Base-by-base conservation (phyloP, 2,113 vertebrate species). In the Noctilio leporinus region DNA sequence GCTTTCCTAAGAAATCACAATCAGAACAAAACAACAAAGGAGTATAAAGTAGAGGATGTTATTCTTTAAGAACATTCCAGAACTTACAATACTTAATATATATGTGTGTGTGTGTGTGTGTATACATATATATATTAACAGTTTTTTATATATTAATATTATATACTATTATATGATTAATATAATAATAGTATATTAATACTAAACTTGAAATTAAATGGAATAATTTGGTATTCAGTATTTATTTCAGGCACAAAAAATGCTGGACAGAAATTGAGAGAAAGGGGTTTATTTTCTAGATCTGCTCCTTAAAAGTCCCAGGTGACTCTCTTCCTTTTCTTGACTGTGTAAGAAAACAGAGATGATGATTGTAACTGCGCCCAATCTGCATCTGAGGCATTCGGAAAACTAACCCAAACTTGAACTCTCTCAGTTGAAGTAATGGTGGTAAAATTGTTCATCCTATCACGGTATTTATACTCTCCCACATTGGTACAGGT, bases 401-500 rank as follows among this genome's bases (percentile, higher is more conserved):
- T 91, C 89, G 78, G 38, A 24, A 77, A 89, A 86, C 93, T 89
- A 94, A 94, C 73, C 95, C 2, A 1, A 80, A 89, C 76, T 57
- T 92, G 70, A 97, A 89, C 83, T 91, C 86, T 47, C 59, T 93
- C 45, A 51, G 57, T 72, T 3, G 14, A 93, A 86, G 77, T 93
- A 94, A 82, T 51, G 35, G 40, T 75, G 62, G 30, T 59, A 47
- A 96, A 93, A 95, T 81, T 72, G 64, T 4, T 95, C 24, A 33
- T 86, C 55, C 4, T 81, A 4, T 89, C 10, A 0, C 47, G 91
- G 19, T 28, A 53, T 89, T 69, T 93, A 92, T 87, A 53, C 19
- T 47, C 11, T 72, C 33, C 45, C 62, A 53, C 65, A 84, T 47
- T 76, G 49, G 14, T 35, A 53, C 5, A 51, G 57, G 28, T 62